phyloP scores from a whole-genome alignment of 2,797 vertebrate genomes.

The Myiothlypis chrysogaster region DNA sequence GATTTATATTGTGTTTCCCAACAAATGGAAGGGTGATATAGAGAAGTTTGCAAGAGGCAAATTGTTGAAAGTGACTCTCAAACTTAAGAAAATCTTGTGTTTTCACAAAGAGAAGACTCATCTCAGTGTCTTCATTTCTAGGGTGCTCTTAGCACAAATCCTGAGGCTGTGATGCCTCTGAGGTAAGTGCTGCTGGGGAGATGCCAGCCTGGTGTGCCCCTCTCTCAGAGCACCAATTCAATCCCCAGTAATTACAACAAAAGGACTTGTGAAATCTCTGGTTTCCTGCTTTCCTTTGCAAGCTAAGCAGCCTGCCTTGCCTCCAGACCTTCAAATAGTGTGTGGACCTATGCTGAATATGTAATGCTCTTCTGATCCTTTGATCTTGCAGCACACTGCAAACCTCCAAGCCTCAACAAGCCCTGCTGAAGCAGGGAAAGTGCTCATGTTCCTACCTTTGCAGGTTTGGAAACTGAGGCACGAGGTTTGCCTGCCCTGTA shows the following conservation, averaged over 20 bases:
- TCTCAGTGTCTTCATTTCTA: not conserved
- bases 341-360: not conserved
- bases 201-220: not conserved
- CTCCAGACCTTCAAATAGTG: not conserved
- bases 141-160: not conserved
- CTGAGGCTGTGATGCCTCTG: not conserved
- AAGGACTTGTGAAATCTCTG: constrained; percentile 7
- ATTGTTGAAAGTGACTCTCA: not conserved
- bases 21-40: not conserved
- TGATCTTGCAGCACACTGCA: constrained; percentile 22
- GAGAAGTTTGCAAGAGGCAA: not conserved
- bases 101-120: not conserved
- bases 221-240: not conserved
- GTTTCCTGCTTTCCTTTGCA: constrained; percentile 22
- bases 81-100: not conserved
- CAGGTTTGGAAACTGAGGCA: constrained; percentile 22
- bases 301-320: not conserved
- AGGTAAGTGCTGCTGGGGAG: not conserved
- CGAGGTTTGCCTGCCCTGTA: not conserved
- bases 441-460: not conserved
- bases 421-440: not conserved
- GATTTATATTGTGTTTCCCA: not conserved
- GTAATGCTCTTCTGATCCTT: not conserved
- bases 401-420: constrained; percentile 40
- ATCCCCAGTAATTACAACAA: not conserved